These are phyloP conservation scores for Subanguina moxae DNA, from an alignment of 1,140 invertebrate genomes.

Conservation along the genomic window DNA sequence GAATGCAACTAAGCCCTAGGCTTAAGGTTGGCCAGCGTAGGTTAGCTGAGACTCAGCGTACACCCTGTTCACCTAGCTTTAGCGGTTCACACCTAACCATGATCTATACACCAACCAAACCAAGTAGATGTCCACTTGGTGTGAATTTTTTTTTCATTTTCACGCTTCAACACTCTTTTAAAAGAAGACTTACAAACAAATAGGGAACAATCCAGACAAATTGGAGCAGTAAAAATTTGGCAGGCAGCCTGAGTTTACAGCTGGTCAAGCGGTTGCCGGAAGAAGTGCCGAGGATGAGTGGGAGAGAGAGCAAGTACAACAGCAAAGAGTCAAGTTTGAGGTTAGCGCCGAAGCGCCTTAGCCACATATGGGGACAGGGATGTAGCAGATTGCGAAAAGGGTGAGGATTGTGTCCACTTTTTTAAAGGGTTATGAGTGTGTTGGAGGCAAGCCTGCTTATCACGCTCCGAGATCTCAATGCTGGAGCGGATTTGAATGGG, in stretches of 20 bases:
- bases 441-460: too few species aligned
- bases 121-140: slow-evolving; percentile 4
- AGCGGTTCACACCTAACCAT: too few species aligned
- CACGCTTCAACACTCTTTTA: not conserved
- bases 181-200: slow-evolving; percentile 42
- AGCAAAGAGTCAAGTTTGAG: not conserved
- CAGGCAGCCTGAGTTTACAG: not conserved
- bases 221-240: slow-evolving; percentile 32
- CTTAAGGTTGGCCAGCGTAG: too few species aligned
- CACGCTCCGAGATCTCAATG: too few species aligned
- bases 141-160: slow-evolving; percentile 6
- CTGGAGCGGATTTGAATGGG: too few species aligned
- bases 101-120: not conserved
- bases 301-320: not conserved
- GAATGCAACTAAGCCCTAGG: too few species aligned
- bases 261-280: not conserved
- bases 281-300: not conserved
- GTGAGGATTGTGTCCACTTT: not conserved
- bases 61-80: too few species aligned
- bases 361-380: not conserved
- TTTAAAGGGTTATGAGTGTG: not conserved
- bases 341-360: not conserved
- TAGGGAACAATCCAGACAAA: slow-evolving; percentile 55
- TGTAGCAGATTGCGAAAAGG: not conserved
- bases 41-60: too few species aligned